phyloP scores from a whole-genome alignment of 2,113 vertebrate species.

The Herpetotheres cachinnans region DNA sequence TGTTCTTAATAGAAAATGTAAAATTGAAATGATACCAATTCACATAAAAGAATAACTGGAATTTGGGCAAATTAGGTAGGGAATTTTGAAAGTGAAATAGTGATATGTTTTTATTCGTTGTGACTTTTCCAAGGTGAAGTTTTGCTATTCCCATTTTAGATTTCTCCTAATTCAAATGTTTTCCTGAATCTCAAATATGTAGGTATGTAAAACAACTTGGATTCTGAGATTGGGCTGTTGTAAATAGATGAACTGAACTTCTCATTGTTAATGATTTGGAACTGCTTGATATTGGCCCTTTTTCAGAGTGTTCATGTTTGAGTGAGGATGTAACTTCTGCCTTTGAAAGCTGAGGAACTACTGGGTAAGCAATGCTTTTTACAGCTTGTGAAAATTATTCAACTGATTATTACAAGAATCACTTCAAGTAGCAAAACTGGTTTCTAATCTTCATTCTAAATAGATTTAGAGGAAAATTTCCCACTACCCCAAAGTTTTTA shows the following conservation, averaged over 20 bases:
- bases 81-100: not conserved
- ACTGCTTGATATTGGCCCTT: not conserved
- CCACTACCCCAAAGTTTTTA: not conserved
- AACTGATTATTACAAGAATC: not conserved
- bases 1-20: not conserved
- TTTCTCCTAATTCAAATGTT: not conserved
- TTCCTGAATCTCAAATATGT: not conserved
- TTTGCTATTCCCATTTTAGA: not conserved
- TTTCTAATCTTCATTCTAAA: not conserved
- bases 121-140: not conserved
- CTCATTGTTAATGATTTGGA: not conserved
- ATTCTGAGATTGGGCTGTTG: not conserved
- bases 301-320: not conserved
- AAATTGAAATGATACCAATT: not conserved
- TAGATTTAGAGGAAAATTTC: not conserved
- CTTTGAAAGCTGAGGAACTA: not conserved
- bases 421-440: not conserved
- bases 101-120: not conserved
- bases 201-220: not conserved
- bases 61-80: not conserved
- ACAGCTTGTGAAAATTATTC: not conserved
- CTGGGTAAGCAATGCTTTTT: not conserved
- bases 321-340: not conserved
- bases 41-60: not conserved
- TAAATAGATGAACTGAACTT: not conserved